Conservation (phyloP, 2,113 vertebrate species). For the Harpagus bidentatus region DNA sequence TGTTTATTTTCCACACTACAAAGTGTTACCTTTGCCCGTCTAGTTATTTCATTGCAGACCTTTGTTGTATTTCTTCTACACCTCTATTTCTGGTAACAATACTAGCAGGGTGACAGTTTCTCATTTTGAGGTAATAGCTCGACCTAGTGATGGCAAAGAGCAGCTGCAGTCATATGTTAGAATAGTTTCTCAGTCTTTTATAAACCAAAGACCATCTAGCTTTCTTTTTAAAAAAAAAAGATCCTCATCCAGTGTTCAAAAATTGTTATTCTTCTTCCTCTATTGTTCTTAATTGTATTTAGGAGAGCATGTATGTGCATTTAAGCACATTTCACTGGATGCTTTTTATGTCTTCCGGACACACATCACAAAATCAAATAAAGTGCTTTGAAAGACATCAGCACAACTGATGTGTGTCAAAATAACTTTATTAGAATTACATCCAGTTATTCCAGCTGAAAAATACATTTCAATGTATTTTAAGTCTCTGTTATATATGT, state of each 20-base stretch:
- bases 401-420: not conserved
- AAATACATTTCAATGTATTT: not conserved
- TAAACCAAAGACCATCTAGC: not conserved
- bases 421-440: not conserved
- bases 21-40: not conserved
- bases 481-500: not conserved
- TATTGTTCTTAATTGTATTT: not conserved
- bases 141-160: constrained; percentile 49
- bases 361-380: not conserved
- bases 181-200: not conserved
- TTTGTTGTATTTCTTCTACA: not conserved
- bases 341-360: not conserved
- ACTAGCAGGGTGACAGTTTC: not conserved
- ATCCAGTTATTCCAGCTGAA: not conserved
- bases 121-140: constrained; percentile 41
- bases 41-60: not conserved
- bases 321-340: not conserved
- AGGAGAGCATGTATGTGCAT: not conserved
- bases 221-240: not conserved
- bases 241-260: not conserved
- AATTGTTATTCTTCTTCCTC: not conserved
- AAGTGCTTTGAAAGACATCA: not conserved
- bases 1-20: not conserved
- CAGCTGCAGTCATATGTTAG: not conserved
- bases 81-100: not conserved